Evolutionary conservation across 2,888 invertebrate genomes (phyloP).

Genomic region (Perizoma affinitatum): DNA sequence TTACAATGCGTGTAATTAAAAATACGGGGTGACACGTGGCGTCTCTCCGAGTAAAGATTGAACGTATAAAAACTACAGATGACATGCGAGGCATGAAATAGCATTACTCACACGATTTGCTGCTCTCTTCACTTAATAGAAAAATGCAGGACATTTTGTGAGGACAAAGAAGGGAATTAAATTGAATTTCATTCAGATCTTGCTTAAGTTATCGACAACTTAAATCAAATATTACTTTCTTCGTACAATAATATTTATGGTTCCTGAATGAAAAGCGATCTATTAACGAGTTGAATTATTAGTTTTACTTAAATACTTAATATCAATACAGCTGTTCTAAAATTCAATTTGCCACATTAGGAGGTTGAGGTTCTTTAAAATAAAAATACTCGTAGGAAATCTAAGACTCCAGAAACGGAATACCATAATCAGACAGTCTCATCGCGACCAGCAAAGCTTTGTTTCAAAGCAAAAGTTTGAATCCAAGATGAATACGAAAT

Average conservation of each 20-base stretch:
- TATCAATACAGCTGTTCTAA: too few species aligned
- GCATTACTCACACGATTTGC: constrained; percentile 42
- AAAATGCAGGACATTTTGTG: constrained; percentile 13
- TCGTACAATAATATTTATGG: too few species aligned
- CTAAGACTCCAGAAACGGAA: constrained; percentile 28
- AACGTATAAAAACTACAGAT: constrained; percentile 53
- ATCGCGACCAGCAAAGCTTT: constrained; percentile 34
- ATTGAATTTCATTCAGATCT: neutral
- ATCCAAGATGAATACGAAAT: constrained; percentile 37
- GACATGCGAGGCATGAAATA: constrained; percentile 53
- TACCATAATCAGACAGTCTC: constrained; percentile 28
- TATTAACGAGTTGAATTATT: too few species aligned
- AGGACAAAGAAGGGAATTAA: neutral
- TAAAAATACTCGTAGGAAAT: constrained; percentile 14
- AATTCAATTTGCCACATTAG: too few species aligned
- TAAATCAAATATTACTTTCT: too few species aligned
- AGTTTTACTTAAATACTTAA: too few species aligned
- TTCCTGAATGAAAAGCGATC: too few species aligned
- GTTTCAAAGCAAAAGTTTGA: constrained; percentile 34
- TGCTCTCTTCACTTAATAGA: constrained; percentile 23
- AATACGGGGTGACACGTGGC: constrained; percentile 56
- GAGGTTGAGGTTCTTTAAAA: neutral
- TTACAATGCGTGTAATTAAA: constrained; percentile 37
- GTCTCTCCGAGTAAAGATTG: constrained; percentile 48
- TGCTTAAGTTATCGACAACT: too few species aligned